phyloP scores from a whole-genome alignment of 2,888 invertebrate genomes.

The Eumacrocentrus americanus region DNA sequence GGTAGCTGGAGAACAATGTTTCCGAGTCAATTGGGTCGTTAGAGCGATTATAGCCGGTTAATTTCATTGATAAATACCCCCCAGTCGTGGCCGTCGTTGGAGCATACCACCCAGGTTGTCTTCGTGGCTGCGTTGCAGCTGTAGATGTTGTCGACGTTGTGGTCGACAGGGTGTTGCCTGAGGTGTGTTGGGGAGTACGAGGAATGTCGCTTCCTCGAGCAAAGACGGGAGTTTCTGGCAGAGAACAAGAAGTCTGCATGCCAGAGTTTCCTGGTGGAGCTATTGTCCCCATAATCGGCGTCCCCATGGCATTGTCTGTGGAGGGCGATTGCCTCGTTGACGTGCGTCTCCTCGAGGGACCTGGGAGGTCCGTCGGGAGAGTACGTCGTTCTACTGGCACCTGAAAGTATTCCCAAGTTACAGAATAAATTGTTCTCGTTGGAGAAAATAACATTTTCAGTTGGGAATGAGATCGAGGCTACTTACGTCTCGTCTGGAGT shows the following conservation, averaged over 20 bases:
- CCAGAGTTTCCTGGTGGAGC: slow-evolving; percentile 70
- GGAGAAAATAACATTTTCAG: too few species aligned
- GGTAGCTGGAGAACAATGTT: slow-evolving; percentile 46
- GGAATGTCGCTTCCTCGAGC: slow-evolving; percentile 83
- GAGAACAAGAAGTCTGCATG: slow-evolving; percentile 82
- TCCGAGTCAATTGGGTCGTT: too few species aligned
- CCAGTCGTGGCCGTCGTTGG: slow-evolving; percentile 56
- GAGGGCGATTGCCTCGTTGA: slow-evolving; percentile 67
- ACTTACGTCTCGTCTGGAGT: slow-evolving; percentile 60
- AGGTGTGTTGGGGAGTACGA: slow-evolving; percentile 75
- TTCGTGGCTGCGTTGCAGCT: slow-evolving; percentile 49
- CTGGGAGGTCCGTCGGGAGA: slow-evolving; percentile 73
- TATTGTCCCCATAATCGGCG: slow-evolving; percentile 75
- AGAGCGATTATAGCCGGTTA: background rate
- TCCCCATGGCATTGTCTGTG: slow-evolving; percentile 81
- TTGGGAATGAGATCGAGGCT: too few species aligned
- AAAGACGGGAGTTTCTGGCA: slow-evolving; percentile 89
- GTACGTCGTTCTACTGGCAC: slow-evolving; percentile 71
- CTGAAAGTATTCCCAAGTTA: slow-evolving; percentile 47
- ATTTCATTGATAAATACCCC: slow-evolving; percentile 43
- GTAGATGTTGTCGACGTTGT: slow-evolving; percentile 37
- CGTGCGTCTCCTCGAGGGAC: slow-evolving; percentile 61
- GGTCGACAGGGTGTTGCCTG: slow-evolving; percentile 37
- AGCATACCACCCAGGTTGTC: slow-evolving; percentile 58
- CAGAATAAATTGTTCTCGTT: too few species aligned